Evolutionary conservation across 2,888 invertebrate genomes (phyloP), one percentile per base, ranked within the genome.

Genomic region (Abrostola tripartita): DNA sequence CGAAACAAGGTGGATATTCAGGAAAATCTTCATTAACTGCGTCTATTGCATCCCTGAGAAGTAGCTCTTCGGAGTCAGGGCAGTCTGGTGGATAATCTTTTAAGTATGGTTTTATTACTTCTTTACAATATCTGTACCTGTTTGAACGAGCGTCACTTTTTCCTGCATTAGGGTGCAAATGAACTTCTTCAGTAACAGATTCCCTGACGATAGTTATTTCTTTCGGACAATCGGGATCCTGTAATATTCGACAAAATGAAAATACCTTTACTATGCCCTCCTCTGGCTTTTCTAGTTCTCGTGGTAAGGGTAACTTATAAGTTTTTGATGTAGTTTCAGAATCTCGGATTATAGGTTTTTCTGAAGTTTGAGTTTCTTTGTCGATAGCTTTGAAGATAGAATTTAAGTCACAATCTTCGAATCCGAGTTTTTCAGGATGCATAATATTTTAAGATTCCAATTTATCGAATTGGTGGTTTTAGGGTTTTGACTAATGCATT

Each of bases 91-190:
- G 76, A 51, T 74, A 68, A 50, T 73, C 61, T 66, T 82, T 85
- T 7, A 86, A 58, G 14, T 79, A 85, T 0, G 89, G 89, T 63
- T 80, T 81, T 44, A 85, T 85, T 4, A 89, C 81, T 78, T 90
- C 90, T 68, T 78, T 86, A 56, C 85, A 85, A 60, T 88, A 87
- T 61, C 66, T 83, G 51, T 83, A 84, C 59, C 79, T 76, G 7
- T 76, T 83, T 9, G 81, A 65, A 41, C 67, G 63, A 7, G 50
- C 66, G 6, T 71, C 73, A 11, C 76, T 70, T 7, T 73, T 64
- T 5, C 53, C 54, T 12, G 56, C 59, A 40, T 66, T 71, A 0
- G 47, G 49, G 58, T 77, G 76, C 14, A 71, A 63, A 12, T 76
- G 65, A 9, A 72, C 66, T 63, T 86, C 85, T 79, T 86, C 83